Base-by-base conservation (phyloP, 2,797 vertebrate genomes). In the Eospalax fontanierii region DNA sequence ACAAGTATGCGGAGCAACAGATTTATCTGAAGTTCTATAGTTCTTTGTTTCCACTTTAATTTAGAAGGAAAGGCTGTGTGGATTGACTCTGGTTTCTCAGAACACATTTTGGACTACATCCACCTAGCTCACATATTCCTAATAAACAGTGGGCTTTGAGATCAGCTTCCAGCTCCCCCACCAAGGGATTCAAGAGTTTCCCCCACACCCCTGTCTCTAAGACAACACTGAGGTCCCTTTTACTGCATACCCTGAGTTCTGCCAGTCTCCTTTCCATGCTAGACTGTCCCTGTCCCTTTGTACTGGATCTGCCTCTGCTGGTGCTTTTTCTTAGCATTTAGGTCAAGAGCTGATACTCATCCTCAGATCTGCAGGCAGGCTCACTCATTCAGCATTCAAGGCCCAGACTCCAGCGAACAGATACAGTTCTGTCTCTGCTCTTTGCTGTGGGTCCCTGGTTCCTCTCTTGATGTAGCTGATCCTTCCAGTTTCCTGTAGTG, bases 181-280 rank as follows among this genome's bases (percentile, higher is more conserved):
- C 6, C 21, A 35, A 65, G 18, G 24, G 28, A 26, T 57, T 71
- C n/a, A 38, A 75, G 16, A 24, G n/a, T n/a, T 4, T 28, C n/a
- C 26, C 89, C 22, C 2, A 26, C 3, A 0, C 21, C n/a, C 21
- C 0, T 70, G 59, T 3, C 6, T 18, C 5, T 33, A 6, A 63
- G 2, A 6, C 14, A 1, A 16, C 11, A 16, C 14, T 2, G 3
- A 35, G 21, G 3, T 0, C 87, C 3, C 4, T 35, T 50, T 30
- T 26, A 10, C n/a, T 26, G 19, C 43, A 21, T 35, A 11, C 50
- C 18, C 46, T 18, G 6, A 14, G 0, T 10, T 38, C 75, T 61
- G 78, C 87, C 61, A 4, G 28, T 50, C 3, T 9, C 38, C 30
- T 40, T 50, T 16, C 15, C 43, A 24, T 4, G 24, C 38, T 40